Evolutionary conservation across 2,888 invertebrate genomes (phyloP).

Genomic region (Lasiommata megera): DNA sequence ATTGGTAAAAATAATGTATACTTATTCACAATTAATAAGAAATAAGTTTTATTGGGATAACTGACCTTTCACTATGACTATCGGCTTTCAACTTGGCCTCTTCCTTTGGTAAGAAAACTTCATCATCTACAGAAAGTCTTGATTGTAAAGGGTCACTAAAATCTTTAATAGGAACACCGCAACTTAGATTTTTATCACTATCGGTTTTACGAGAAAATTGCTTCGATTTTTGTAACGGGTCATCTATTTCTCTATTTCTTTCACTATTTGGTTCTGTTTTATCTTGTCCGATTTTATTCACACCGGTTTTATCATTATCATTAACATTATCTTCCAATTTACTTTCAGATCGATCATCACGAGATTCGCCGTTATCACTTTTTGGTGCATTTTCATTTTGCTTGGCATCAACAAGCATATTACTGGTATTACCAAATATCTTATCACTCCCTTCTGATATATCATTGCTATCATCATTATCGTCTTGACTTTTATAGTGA

Average conservation of each 20-base stretch:
- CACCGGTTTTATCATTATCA: constrained; percentile 22
- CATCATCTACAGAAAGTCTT: constrained; percentile 67
- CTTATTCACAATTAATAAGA: no score
- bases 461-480: constrained; percentile 24
- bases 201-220: constrained; percentile 55
- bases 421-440: constrained; percentile 27
- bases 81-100: constrained; percentile 64
- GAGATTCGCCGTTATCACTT: constrained; percentile 13
- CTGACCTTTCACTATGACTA: constrained; percentile 64
- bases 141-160: constrained; percentile 91
- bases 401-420: constrained; percentile 20
- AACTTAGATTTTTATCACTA: constrained; percentile 65
- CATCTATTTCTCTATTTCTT: constrained; percentile 25
- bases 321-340: constrained; percentile 15
- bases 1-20: no score
- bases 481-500: constrained; percentile 13
- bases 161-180: constrained; percentile 84
- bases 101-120: constrained; percentile 70
- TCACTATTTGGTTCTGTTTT: background rate
- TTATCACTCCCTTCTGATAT: constrained; percentile 31
- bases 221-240: constrained; percentile 50
- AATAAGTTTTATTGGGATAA: no score
- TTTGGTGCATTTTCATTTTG: background rate
- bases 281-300: background rate
- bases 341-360: constrained; percentile 18